Percentiles rank a stretch among this genome's conserved stretches.
phyloP scores from a whole-genome alignment of 2,113 vertebrate genomes.

The Bostrychus sinensis region DNA sequence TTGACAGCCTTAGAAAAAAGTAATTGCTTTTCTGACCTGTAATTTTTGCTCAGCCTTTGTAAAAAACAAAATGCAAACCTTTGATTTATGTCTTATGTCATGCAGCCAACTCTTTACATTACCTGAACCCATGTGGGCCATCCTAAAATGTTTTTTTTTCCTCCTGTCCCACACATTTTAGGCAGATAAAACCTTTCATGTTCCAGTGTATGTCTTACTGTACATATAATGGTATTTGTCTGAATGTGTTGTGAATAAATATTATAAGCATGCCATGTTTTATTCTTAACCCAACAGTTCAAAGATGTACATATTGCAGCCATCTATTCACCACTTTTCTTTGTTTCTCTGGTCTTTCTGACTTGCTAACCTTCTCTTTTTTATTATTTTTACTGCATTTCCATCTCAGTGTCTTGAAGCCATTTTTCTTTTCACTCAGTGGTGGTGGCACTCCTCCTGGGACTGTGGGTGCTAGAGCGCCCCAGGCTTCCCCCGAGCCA shows the following conservation, averaged over 20 bases:
- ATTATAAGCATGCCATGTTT: neutral
- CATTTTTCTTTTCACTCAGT: conserved; percentile 67
- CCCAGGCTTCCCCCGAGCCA: conserved; percentile 77
- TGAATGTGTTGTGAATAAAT: neutral
- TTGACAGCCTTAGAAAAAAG: conserved; percentile 75
- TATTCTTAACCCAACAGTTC: conserved; percentile 48
- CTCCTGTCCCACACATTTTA: conserved; percentile 27
- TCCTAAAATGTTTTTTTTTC: conserved; percentile 40
- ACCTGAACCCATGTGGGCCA: conserved; percentile 55
- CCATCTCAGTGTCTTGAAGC: conserved; percentile 64
- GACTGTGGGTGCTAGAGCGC: conserved; percentile 71
- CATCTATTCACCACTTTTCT: neutral
- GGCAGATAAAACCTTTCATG: conserved; percentile 34
- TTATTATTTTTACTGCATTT: conserved; percentile 46
- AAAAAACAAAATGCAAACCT: conserved; percentile 69
- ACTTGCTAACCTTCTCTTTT: neutral
- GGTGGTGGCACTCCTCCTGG: conserved; percentile 63
- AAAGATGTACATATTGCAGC: conserved; percentile 26
- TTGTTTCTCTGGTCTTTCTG: conserved; percentile 10
- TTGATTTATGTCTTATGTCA: conserved; percentile 75
- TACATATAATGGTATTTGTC: conserved; percentile 14
- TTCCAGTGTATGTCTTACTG: no score
- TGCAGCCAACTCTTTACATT: conserved; percentile 65
- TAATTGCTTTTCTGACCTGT: conserved; percentile 80
- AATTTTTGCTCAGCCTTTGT: conserved; percentile 73